Evolutionary conservation across 2,113 vertebrate genomes (phyloP).

Genomic region (Oncorhynchus gorbuscha): DNA sequence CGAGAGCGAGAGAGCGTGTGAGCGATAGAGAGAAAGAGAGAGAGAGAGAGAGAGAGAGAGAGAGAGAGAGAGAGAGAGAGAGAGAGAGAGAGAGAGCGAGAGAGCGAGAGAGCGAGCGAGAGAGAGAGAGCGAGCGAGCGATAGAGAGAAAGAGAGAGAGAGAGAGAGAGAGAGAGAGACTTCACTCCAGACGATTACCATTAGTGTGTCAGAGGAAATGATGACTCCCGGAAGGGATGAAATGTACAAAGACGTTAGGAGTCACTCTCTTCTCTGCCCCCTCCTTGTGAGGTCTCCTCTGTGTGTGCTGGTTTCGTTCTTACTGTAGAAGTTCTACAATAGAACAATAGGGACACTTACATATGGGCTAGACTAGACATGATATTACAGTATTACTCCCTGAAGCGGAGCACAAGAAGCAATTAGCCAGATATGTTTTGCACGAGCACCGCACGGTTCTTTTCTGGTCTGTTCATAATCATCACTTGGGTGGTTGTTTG

Average conservation of each 20-base stretch:
- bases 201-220: constrained; percentile 4
- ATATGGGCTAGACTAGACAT: no score
- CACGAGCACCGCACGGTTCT: neutral
- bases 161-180: neutral
- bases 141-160: neutral
- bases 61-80: neutral
- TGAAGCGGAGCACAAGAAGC: neutral
- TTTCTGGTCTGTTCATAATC: neutral
- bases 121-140: neutral
- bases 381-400: no score
- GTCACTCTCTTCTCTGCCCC: neutral
- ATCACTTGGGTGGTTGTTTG: neutral
- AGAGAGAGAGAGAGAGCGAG: neutral
- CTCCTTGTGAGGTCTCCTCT: neutral
- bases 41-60: no score
- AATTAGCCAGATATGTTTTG: neutral
- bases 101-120: neutral
- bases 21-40: no score
- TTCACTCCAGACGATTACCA: neutral
- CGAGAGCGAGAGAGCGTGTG: no score
- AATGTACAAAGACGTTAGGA: neutral
- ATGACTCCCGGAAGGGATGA: neutral
- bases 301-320: neutral
- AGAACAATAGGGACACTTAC: neutral
- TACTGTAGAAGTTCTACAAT: neutral